Conservation (phyloP, 2,797 vertebrate species). For the Pseudopleuronectes americanus region DNA sequence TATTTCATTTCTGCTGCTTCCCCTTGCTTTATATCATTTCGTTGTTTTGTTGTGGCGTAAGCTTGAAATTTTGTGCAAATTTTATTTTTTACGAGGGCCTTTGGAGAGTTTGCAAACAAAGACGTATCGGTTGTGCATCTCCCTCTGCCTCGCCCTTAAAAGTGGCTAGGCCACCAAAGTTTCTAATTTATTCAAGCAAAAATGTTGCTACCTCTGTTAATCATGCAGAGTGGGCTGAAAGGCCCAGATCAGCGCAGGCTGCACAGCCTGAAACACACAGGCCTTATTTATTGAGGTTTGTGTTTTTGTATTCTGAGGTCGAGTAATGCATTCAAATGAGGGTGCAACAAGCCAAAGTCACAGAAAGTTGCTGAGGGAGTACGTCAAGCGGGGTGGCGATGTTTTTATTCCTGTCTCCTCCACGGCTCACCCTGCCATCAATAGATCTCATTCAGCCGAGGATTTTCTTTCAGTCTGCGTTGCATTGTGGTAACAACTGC, state of each 20-base stretch:
- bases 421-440: conserved; percentile 72
- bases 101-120: conserved; percentile 78
- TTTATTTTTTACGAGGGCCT: conserved; percentile 75
- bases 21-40: conserved; percentile 79
- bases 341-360: conserved; percentile 77
- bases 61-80: conserved; percentile 79
- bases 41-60: conserved; percentile 82
- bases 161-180: conserved; percentile 59
- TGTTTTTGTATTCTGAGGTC: conserved; percentile 76
- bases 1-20: conserved; percentile 58
- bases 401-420: conserved; percentile 74
- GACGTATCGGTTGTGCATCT: conserved; percentile 67
- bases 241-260: conserved; percentile 62
- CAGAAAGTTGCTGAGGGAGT: conserved; percentile 73
- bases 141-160: conserved; percentile 40
- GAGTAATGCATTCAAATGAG: conserved; percentile 81
- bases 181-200: conserved; percentile 80
- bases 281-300: conserved; percentile 78
- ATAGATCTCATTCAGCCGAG: conserved; percentile 77
- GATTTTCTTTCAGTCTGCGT: conserved; percentile 67
- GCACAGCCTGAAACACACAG: conserved; percentile 60
- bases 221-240: conserved; percentile 76
- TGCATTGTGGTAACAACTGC: conserved; percentile 72
- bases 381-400: conserved; percentile 67
- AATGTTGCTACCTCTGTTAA: conserved; percentile 72